A percentile compares a stretch with the other conserved stretches of the same genome.
Conservation (phyloP, 2,797 vertebrate genomes). For the Sebastes oblongus region DNA sequence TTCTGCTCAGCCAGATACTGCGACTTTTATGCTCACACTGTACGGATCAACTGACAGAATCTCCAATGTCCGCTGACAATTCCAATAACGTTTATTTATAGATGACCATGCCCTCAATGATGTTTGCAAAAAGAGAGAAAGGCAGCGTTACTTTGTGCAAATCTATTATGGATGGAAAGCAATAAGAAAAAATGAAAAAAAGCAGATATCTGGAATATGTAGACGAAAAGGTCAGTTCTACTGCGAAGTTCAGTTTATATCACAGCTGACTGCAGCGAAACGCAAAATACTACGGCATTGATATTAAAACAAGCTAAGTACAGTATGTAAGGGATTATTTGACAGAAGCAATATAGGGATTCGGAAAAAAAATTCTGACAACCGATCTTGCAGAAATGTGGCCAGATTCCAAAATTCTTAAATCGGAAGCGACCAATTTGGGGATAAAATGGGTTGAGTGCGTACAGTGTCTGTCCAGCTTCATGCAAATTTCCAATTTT, state of each 20-base stretch:
- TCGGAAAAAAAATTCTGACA: neutral
- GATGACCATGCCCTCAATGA: neutral
- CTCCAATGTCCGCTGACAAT: neutral
- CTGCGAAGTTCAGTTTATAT: neutral
- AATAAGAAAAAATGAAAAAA: neutral
- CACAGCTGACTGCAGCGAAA: neutral
- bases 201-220: neutral
- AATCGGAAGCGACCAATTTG: neutral
- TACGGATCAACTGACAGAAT: neutral
- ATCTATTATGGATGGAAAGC: neutral
- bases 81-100: neutral
- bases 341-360: neutral
- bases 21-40: neutral
- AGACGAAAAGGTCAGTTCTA: neutral
- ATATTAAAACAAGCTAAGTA: constrained; percentile 11
- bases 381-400: neutral
- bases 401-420: neutral
- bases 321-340: neutral
- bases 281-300: neutral
- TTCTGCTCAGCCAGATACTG: neutral
- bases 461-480: neutral
- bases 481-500: neutral
- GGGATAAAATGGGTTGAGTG: neutral
- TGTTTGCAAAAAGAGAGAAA: neutral
- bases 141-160: neutral